Percentiles rank a stretch among this genome's conserved stretches.
Conservation (phyloP, 2,797 vertebrate species). For the Urocyon cinereoargenteus region DNA sequence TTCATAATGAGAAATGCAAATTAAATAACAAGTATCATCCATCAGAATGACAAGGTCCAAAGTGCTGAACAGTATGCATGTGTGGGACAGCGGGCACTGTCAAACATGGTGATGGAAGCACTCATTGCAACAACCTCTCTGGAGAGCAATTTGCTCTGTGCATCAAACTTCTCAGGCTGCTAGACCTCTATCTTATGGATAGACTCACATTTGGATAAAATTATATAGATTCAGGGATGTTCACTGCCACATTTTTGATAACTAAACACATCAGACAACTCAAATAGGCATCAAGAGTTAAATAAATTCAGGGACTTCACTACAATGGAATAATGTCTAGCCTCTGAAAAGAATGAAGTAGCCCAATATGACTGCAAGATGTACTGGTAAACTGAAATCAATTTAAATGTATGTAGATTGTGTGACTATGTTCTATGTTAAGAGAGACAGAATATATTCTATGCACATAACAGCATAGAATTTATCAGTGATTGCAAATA, state of each 20-base stretch:
- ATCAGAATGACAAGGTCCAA: not conserved
- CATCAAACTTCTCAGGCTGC: not conserved
- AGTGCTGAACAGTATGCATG: not conserved
- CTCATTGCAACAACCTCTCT: not conserved
- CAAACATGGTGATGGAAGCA: not conserved
- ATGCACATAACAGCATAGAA: not conserved
- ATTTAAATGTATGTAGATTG: not conserved
- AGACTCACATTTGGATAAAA: not conserved
- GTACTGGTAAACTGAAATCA: not conserved
- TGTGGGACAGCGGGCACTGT: not conserved
- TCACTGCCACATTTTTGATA: not conserved
- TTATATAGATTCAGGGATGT: not conserved
- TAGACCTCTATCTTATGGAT: not conserved
- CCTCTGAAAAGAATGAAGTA: not conserved
- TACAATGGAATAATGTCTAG: not conserved
- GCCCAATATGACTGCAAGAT: not conserved
- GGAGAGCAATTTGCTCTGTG: not conserved
- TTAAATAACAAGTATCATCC: not conserved
- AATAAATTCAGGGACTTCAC: not conserved
- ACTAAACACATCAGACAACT: not conserved
- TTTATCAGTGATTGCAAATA: not conserved
- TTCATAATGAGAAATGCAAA: conserved; percentile 1
- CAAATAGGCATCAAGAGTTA: not conserved
- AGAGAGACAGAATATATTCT: not conserved
- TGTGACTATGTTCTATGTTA: not conserved